Evolutionary conservation across 2,888 invertebrate species (phyloP).

Genomic region (Spilosoma lubricipeda): DNA sequence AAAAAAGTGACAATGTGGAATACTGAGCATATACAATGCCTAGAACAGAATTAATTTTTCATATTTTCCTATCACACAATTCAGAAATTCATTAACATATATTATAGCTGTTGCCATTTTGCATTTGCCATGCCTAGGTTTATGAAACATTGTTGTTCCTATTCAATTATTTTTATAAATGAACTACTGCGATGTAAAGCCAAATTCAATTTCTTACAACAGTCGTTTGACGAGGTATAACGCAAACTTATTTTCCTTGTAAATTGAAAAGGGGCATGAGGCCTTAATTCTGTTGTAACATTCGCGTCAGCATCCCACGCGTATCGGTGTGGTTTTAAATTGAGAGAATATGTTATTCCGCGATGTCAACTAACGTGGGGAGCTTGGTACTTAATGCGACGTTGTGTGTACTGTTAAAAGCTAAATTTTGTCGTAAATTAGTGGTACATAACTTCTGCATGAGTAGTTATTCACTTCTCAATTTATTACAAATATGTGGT

Average conservation of each 20-base stretch:
- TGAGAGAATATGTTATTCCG: background rate
- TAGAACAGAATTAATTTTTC: background rate
- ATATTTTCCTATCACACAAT: background rate
- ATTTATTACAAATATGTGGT: background rate
- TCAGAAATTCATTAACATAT: background rate
- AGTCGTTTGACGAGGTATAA: constrained; percentile 1
- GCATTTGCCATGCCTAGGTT: background rate
- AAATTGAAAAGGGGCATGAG: background rate
- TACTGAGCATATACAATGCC: background rate
- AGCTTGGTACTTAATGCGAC: background rate
- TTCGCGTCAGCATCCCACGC: background rate
- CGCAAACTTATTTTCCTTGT: background rate
- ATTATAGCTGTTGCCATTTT: background rate
- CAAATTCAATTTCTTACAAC: background rate
- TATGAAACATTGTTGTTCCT: background rate
- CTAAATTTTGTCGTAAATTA: background rate
- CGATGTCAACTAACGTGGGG: background rate
- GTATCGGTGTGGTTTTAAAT: constrained; percentile 2
- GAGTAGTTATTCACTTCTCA: background rate
- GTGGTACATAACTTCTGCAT: background rate
- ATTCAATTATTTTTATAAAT: constrained; percentile 1
- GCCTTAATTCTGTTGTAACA: constrained; percentile 1
- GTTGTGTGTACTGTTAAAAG: background rate
- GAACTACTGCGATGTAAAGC: constrained; percentile 1
- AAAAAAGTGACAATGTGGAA: background rate